Percentiles rank a stretch among this genome's conserved stretches.
phyloP scores from a whole-genome alignment of 2,797 vertebrate species.

The Stomatorhinus walkeri region DNA sequence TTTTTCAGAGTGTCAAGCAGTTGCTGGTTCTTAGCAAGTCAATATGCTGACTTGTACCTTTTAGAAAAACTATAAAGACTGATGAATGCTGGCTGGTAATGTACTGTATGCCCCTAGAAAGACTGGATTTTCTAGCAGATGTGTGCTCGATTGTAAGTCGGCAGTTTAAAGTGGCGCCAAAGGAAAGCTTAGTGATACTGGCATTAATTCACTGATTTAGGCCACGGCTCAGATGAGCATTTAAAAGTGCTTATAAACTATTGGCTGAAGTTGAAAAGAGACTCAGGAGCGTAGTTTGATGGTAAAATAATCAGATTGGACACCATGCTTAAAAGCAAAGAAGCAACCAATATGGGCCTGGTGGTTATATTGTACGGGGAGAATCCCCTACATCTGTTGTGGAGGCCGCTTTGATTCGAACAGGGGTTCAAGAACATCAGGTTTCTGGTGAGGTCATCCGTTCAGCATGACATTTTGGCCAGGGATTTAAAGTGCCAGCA shows the following conservation, averaged over 20 bases:
- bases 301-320: conserved; percentile 3
- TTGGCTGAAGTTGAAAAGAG: conserved; percentile 7
- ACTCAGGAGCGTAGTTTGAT: not conserved
- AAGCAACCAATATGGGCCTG: not conserved
- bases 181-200: conserved; percentile 10
- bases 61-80: conserved; percentile 1
- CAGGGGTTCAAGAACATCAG: not conserved
- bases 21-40: not conserved
- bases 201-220: conserved; percentile 21
- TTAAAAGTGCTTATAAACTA: conserved; percentile 17
- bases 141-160: conserved; percentile 18
- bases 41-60: not conserved
- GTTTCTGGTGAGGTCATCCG: conserved; percentile 5
- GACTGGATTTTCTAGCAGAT: conserved; percentile 22
- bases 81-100: not conserved
- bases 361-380: not conserved
- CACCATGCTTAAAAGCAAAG: not conserved
- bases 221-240: conserved; percentile 14
- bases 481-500: conserved; percentile 14
- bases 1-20: not conserved
- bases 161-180: conserved; percentile 21
- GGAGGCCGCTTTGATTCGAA: conserved; percentile 10
- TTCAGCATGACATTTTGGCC: conserved; percentile 10
- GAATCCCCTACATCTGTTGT: conserved; percentile 5
- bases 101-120: conserved; percentile 1